Conservation (phyloP, 2,113 vertebrate species). For the Hyaena hyaena region DNA sequence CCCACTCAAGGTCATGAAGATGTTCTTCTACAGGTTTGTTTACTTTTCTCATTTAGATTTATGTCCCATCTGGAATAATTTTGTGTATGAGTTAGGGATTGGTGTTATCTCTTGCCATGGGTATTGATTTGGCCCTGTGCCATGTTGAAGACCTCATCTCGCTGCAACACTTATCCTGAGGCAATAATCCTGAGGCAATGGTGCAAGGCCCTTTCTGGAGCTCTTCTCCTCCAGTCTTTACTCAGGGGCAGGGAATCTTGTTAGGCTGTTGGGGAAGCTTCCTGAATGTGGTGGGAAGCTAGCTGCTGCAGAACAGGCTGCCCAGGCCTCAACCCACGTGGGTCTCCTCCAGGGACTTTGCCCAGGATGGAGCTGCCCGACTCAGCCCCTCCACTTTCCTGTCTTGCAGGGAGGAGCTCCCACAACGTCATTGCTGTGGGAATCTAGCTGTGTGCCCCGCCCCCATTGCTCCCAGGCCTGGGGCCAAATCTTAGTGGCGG, state of each 20-base stretch:
- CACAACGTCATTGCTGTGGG: not conserved
- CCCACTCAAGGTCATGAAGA: not conserved
- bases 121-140: not conserved
- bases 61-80: not conserved
- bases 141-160: not conserved
- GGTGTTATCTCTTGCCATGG: not conserved
- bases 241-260: not conserved
- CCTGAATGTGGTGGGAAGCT: too few relatives aligned
- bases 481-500: not conserved
- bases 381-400: too few relatives aligned
- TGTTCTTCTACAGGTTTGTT: not conserved
- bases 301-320: not conserved
- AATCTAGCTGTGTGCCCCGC: not conserved
- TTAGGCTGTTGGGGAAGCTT: not conserved
- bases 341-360: not conserved
- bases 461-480: not conserved
- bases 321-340: not conserved
- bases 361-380: not conserved
- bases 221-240: too few relatives aligned
- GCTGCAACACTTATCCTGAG: not conserved
- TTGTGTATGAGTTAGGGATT: not conserved
- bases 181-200: not conserved
- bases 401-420: not conserved
- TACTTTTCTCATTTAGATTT: not conserved
- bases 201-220: not conserved